phyloP scores from a whole-genome alignment of 2,113 vertebrate species.

The Solenodon paradoxus region DNA sequence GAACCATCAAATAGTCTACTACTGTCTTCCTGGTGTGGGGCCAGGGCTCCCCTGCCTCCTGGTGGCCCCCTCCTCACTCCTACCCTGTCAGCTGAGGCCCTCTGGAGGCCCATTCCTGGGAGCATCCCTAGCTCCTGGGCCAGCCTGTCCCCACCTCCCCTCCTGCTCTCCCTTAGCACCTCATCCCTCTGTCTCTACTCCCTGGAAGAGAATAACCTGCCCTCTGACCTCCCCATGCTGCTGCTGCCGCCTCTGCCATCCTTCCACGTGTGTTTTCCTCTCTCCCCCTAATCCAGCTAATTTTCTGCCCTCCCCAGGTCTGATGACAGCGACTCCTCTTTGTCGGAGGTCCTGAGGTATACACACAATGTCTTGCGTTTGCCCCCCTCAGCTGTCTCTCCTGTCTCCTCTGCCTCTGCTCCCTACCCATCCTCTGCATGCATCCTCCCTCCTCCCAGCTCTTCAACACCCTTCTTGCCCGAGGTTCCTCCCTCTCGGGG shows the following conservation, averaged over 20 bases:
- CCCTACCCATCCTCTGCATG: slow-evolving; percentile 61
- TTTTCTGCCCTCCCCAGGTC: slow-evolving; percentile 99
- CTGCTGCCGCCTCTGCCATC: slow-evolving; percentile 66
- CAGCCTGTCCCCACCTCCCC: slow-evolving; percentile 30
- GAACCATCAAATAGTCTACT: not conserved
- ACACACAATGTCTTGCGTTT: slow-evolving; percentile 85
- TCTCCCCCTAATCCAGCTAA: slow-evolving; percentile 91
- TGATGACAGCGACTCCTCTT: slow-evolving; percentile 99
- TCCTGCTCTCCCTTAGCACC: slow-evolving; percentile 29
- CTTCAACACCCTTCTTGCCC: slow-evolving; percentile 29
- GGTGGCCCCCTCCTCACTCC: not conserved
- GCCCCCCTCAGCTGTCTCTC: slow-evolving; percentile 40
- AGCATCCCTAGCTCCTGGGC: slow-evolving; percentile 10
- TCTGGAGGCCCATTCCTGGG: not conserved
- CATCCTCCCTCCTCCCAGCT: not conserved
- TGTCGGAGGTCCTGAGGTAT: slow-evolving; percentile 99
- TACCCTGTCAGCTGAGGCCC: not conserved
- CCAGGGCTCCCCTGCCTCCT: not conserved
- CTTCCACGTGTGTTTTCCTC: slow-evolving; percentile 73
- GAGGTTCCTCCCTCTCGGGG: slow-evolving; percentile 18
- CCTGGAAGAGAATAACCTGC: slow-evolving; percentile 74
- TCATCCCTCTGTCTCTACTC: slow-evolving; percentile 31
- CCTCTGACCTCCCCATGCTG: slow-evolving; percentile 72
- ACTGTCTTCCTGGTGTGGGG: not conserved
- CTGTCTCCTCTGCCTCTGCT: slow-evolving; percentile 62